phyloP scores from a whole-genome alignment of 2,888 invertebrate genomes.

The Drosophila anomelani region DNA sequence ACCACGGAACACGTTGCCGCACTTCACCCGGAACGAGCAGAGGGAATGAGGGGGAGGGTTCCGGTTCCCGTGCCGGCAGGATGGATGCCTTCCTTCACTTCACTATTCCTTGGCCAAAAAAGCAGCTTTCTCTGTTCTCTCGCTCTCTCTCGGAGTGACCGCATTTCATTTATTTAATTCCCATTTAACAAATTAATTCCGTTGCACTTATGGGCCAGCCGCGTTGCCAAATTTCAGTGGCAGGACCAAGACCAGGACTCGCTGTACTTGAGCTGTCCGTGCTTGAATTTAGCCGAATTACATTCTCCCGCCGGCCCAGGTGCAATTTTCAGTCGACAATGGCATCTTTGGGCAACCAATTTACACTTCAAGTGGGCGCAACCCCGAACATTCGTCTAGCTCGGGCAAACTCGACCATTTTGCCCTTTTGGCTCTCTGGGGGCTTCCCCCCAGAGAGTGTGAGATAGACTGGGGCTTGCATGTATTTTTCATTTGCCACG shows the following conservation, averaged over 20 bases:
- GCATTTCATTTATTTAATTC: conserved; percentile 48
- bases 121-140: conserved; percentile 11
- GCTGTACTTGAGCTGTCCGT: conserved; percentile 33
- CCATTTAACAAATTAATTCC: conserved; percentile 43
- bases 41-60: neutral
- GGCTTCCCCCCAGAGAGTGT: conserved; percentile 12
- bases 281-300: conserved; percentile 35
- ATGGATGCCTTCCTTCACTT: conserved; percentile 1
- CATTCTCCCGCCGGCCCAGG: conserved; percentile 13
- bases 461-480: conserved; percentile 26
- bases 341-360: conserved; percentile 53
- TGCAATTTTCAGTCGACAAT: conserved; percentile 36
- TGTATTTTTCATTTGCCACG: conserved; percentile 80
- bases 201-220: conserved; percentile 21
- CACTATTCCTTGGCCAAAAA: conserved; percentile 7
- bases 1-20: conserved; percentile 45
- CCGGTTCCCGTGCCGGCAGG: neutral
- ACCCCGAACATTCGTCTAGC: conserved; percentile 31
- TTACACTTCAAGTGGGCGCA: conserved; percentile 50
- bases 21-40: conserved; percentile 35
- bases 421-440: conserved; percentile 2
- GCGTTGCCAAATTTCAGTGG: conserved; percentile 42
- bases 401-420: conserved; percentile 4
- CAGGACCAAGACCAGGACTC: conserved; percentile 13
- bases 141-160: conserved; percentile 23